Base-by-base conservation (phyloP, 2,797 vertebrate species). In the Sarcoramphus papa region DNA sequence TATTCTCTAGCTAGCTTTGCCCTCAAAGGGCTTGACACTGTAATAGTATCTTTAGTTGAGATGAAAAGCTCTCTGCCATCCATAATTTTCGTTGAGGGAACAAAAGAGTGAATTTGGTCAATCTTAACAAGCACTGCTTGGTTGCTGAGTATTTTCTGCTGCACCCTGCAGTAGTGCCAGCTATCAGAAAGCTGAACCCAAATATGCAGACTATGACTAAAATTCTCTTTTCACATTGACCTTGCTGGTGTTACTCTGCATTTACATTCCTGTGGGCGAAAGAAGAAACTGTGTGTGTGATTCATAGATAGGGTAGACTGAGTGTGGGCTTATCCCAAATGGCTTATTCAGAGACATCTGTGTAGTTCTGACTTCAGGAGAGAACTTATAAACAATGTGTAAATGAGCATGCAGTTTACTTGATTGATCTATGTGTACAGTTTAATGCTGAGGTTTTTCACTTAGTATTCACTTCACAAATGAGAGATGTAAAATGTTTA, bases 391-490 rank as follows among this genome's bases (percentile, higher is more conserved):
- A 85, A 47, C 33, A 22, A 84, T 80, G 84, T 67, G 40, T 25
- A 78, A 78, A 85, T 35, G 79, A 86, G 67, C 43, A 1, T 57
- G 82, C 27, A 48, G 56, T 79, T 88, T 72, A 21, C 50, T 45
- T 62, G 51, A 70, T 37, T 92, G 90, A 89, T 91, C 73, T 56
- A 9, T 63, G 57, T 63, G n/a, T 74, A 56, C 53, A 65, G 65
- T 67, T 93, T 48, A 90, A 68, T 75, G 59, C 57, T 51, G 81
- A 60, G 22, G 10, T 7, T 92, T 94, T 91, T 68, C 78, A 76
- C 27, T 94, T 95, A 88, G 75, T 69, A 93, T 95, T 95, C 94
- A 33, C 86, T 86, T 93, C 78, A 85, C 84, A 91, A 82, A 95
- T 92, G 68, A 95, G 76, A 89, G 84, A 83, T n/a, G 43, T 67